Conservation (phyloP, 2,113 vertebrate species). For the Tupaia chinensis region DNA sequence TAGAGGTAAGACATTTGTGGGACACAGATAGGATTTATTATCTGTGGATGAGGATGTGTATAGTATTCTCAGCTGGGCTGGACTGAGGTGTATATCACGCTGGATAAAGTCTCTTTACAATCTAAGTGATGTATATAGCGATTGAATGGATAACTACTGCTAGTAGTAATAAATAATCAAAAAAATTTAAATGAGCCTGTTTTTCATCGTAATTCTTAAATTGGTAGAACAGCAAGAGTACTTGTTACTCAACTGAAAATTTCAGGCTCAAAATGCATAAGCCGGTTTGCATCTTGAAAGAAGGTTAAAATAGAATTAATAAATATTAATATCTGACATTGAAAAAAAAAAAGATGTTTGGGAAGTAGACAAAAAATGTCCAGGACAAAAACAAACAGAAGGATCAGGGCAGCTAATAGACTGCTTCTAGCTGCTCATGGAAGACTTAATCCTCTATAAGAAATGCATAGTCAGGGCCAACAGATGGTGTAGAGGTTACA, state of each 20-base stretch:
- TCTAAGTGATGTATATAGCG: no score
- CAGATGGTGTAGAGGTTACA: no score
- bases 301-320: slow-evolving; percentile 35
- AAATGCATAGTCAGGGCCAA: background rate
- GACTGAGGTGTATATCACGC: no score
- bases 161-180: no score
- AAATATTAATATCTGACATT: background rate
- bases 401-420: background rate
- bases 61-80: no score
- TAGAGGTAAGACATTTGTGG: no score
- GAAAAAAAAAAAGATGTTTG: background rate
- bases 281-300: background rate
- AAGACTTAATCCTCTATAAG: slow-evolving; percentile 31
- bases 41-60: no score
- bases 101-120: no score
- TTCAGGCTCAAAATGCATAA: background rate
- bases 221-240: slow-evolving; percentile 25
- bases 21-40: no score
- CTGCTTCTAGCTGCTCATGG: background rate
- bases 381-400: background rate
- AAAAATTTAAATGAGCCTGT: background rate
- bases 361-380: background rate
- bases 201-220: background rate
- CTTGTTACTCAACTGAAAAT: background rate
- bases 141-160: no score